Base-by-base conservation (phyloP, 2,797 vertebrate species). In the Dryobates pubescens region DNA sequence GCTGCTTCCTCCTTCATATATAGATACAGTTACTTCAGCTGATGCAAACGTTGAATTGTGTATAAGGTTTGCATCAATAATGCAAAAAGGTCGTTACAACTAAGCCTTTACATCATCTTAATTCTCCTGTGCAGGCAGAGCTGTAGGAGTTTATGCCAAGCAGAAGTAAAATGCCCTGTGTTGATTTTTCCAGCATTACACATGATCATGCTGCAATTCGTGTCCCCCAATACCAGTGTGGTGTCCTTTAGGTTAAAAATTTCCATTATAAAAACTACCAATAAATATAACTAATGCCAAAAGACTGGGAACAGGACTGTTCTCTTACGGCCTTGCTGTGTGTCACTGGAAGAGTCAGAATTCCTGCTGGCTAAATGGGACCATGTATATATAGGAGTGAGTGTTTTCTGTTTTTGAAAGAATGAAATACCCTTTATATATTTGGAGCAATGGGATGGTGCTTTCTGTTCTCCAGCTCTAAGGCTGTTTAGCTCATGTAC, bases 251-350 rank as follows among this genome's bases (percentile, higher is more conserved):
- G 23, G 20, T 62, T 26, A 75, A 69, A 43, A 45, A 45, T 72
- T 49, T 51, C 4, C 27, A 13, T 77, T 5, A 5, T 64, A 43
- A 88, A 84, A 53, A 4, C 9, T 67, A 19, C 3, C 3, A 19
- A 13, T 61, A 74, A 74, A 43, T 59, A 9, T 5, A 63, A 6
- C 4, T 56, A 34, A n/a, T 23, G 5, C 13, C 8, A 29, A 63
- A 89, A 65, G 26, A 11, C 14, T 32, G 13, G 43, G 10, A 86
- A 67, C 2, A 19, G 16, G 54, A 17, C 24, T 81, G 16, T 69
- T 86, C 67, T 0, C 0, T 43, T 59, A 76, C 74, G 27, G 4
- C 3, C 5, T n/a, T 67, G 9, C 36, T 70, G 9, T 6, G 1
- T 64, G 36, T 59, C 32, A 19, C 23, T 10, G 56, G 4, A 74